Base-by-base conservation (phyloP, 2,113 vertebrate genomes). In the Prinia subflava region DNA sequence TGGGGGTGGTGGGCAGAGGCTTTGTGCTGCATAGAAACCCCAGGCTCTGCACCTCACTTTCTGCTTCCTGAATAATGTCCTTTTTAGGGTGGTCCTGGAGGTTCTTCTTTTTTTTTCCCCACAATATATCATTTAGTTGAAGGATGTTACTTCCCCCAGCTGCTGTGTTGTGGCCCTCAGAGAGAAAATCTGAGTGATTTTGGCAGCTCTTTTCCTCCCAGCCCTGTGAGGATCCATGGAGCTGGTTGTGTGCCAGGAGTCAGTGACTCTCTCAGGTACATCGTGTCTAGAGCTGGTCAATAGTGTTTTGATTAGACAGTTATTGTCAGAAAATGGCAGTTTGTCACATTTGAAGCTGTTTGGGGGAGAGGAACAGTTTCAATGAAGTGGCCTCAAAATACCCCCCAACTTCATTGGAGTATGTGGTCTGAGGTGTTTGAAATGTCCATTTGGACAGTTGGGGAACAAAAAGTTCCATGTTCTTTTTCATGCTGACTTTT, bases 211-310 rank as follows among this genome's bases (percentile, higher is more conserved):
- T 62, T 59, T 67, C 39, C 9, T 85, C 41, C 8, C 3, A 1
- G 10, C 23, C 39, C 1, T 3, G 64, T 0, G 2, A 69, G 39
- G 37, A 76, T 10, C 57, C 0, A 0, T 13, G 19, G 46, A 55
- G 71, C 67, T 57, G 79, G 68, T 64, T 42, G 33, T 57, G 37
- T 83, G 88, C 55, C 25, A 37, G 57, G 53, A 60, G 39, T 20
- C 11, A 6, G 55, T 53, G 90, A 13, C 33, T 89, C 28, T 69
- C 47, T 50, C 68, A 81, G 68, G 73, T 90, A 50, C 37, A 21
- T 56, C 30, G 23, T 42, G 30, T 74, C 64, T 73, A 13, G 13
- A 86, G 44, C 20, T 50, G 68, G 59, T 89, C 12, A 3, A 37
- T 87, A 23, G 33, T 53, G 63, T 57, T 95, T 65, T 91, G 73